Evolutionary conservation across 2,113 vertebrate genomes (phyloP).

Genomic region (Hippocampus barbouri): DNA sequence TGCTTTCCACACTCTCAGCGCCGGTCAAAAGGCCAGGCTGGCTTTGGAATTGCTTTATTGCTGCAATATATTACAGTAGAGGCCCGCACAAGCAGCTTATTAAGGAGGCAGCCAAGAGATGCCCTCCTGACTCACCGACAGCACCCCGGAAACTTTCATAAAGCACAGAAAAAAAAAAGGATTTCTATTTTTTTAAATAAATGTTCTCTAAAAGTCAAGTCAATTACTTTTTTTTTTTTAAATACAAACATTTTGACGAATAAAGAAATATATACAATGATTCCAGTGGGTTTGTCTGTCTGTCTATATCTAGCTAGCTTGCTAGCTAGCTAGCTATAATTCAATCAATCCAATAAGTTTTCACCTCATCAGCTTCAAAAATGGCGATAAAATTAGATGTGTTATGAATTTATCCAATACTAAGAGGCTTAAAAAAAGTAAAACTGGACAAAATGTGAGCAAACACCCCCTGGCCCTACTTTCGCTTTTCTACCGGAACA

Average conservation of each 20-base stretch:
- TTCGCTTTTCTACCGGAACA: slow-evolving; percentile 38
- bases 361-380: neutral
- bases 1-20: slow-evolving; percentile 62
- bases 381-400: neutral
- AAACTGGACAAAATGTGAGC: neutral
- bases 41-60: slow-evolving; percentile 69
- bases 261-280: neutral
- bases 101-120: slow-evolving; percentile 71
- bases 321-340: neutral
- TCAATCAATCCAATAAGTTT: neutral
- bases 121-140: slow-evolving; percentile 57
- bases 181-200: slow-evolving; percentile 25
- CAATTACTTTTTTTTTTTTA: slow-evolving; percentile 34
- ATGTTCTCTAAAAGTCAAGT: slow-evolving; percentile 41
- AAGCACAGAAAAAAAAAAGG: slow-evolving; percentile 65
- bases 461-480: neutral
- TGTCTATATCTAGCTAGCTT: slow-evolving; percentile 7
- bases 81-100: slow-evolving; percentile 71
- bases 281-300: neutral
- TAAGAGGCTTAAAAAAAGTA: slow-evolving; percentile 30
- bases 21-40: slow-evolving; percentile 61
- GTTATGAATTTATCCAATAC: slow-evolving; percentile 12
- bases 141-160: slow-evolving; percentile 66
- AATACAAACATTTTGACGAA: slow-evolving; percentile 41
- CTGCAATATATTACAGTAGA: slow-evolving; percentile 75